phyloP scores from a whole-genome alignment of 1,140 invertebrate genomes.

The Drosophila ironensis region DNA sequence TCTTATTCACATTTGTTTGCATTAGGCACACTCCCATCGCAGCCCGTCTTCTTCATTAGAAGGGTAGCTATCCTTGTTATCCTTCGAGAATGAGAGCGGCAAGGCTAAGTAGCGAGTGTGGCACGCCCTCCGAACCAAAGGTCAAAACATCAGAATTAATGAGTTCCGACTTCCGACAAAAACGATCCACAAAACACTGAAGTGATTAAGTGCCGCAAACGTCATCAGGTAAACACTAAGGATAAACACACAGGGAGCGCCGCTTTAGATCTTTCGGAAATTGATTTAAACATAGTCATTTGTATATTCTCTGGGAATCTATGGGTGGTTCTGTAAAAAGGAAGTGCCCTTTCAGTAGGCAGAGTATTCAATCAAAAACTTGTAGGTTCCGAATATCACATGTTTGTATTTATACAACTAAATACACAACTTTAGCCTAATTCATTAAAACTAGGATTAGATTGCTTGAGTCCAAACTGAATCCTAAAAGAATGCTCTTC shows the following conservation, averaged over 20 bases:
- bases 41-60: neutral
- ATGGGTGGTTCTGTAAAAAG: neutral
- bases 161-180: conserved; percentile 76
- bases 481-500: conserved; percentile 13
- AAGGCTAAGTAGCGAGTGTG: conserved; percentile 31
- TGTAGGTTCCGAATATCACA: conserved; percentile 63
- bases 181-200: conserved; percentile 33
- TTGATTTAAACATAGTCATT: conserved; percentile 70
- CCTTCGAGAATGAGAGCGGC: conserved; percentile 24
- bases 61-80: conserved; percentile 33
- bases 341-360: neutral
- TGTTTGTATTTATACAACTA: conserved; percentile 61
- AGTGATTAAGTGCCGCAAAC: conserved; percentile 67
- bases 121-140: conserved; percentile 40
- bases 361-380: neutral
- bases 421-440: no score
- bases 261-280: conserved; percentile 52
- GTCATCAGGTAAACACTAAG: conserved; percentile 62
- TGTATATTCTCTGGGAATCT: conserved; percentile 32
- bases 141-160: conserved; percentile 70
- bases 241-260: conserved; percentile 24
- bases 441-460: neutral
- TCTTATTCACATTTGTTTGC: conserved; percentile 9
- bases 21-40: conserved; percentile 29
- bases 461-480: conserved; percentile 1